Percentiles rank a stretch among this genome's conserved stretches.
Evolutionary conservation across 2,888 invertebrate species (phyloP).

Genomic region (Megalurothrips usitatus): DNA sequence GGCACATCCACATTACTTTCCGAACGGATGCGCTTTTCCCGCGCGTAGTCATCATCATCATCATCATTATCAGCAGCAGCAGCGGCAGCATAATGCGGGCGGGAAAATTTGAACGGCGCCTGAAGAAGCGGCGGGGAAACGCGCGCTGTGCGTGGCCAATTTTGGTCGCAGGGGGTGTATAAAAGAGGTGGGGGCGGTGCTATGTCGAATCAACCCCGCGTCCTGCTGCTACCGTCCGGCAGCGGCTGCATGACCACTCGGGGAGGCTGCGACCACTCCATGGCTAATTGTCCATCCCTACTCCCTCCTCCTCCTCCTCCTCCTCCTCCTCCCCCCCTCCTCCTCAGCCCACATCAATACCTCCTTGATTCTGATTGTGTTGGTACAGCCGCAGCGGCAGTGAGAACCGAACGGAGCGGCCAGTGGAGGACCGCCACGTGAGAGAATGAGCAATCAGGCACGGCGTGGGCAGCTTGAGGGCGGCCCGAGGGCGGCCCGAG

Average conservation of each 20-base stretch:
- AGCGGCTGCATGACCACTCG: neutral
- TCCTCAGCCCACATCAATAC: conserved; percentile 8
- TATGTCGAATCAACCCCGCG: neutral
- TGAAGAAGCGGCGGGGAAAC: no score
- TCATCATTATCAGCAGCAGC: no score
- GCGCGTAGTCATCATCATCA: no score
- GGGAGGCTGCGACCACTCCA: neutral
- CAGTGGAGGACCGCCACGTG: neutral
- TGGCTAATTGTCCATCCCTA: neutral
- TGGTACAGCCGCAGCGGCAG: neutral
- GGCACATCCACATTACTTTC: no score
- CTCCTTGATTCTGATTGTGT: conserved; percentile 21
- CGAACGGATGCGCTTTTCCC: no score
- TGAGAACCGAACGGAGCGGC: neutral
- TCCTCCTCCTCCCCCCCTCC: no score
- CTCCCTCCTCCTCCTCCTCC: neutral
- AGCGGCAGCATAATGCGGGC: no score
- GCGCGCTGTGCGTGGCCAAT: no score
- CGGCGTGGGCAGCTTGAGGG: no score
- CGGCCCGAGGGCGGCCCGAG: no score
- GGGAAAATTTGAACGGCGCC: no score
- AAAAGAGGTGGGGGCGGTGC: neutral
- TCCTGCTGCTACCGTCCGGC: neutral
- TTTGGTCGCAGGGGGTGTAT: no score
- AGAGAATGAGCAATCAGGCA: conserved; percentile 2